These are phyloP conservation scores for Eudyptes chrysolophus DNA, from an alignment of 2,113 vertebrate species.

Conservation along the genomic window DNA sequence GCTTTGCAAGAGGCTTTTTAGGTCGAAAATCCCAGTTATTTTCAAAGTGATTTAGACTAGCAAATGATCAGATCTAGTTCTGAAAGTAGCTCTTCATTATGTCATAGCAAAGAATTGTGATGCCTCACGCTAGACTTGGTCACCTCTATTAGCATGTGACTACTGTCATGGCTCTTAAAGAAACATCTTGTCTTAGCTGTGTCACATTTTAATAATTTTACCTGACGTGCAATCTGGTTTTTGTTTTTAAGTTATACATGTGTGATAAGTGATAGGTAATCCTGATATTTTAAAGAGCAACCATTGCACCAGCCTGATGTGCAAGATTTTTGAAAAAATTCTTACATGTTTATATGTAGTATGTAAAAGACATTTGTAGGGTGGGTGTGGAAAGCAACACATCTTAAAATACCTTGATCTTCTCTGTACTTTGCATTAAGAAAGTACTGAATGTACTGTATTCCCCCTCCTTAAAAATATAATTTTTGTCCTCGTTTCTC, in stretches of 20 bases:
- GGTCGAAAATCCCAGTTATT: background rate
- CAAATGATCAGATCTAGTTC: background rate
- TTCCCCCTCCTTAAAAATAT: background rate
- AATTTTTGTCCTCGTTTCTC: background rate
- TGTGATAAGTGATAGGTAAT: background rate
- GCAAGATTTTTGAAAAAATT: background rate
- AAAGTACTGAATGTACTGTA: background rate
- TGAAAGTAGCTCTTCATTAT: background rate
- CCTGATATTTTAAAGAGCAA: background rate
- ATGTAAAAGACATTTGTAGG: background rate
- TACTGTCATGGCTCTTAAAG: background rate
- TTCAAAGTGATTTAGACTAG: background rate
- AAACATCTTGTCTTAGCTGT: background rate
- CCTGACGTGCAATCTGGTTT: background rate
- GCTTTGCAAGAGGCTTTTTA: background rate
- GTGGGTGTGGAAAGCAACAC: background rate
- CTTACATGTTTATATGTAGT: background rate
- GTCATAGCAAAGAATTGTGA: background rate
- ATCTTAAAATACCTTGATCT: background rate
- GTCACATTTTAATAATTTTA: background rate
- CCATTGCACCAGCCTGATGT: background rate
- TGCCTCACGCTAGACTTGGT: background rate
- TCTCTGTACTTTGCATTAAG: background rate
- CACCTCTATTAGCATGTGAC: background rate
- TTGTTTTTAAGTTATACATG: background rate